phyloP scores from a whole-genome alignment of 2,113 vertebrate genomes.

The Thamnaconus septentrionalis region DNA sequence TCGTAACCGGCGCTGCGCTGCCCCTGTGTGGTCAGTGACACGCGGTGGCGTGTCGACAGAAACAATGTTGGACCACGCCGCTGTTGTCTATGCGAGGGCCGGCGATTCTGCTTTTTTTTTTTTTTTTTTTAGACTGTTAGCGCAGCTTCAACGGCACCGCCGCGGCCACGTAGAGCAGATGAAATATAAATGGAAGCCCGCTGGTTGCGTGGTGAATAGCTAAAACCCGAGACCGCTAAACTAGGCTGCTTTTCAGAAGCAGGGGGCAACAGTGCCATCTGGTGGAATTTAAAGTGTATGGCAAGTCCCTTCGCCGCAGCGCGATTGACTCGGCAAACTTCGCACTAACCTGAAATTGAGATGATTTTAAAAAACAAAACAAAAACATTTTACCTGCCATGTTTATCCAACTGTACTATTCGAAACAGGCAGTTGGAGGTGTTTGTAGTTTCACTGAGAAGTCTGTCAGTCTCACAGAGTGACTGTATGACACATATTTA shows the following conservation, averaged over 20 bases:
- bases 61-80: neutral
- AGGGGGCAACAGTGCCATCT: conserved; percentile 65
- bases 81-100: too few relatives aligned
- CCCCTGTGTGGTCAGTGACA: conserved; percentile 25
- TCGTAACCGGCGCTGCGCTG: conserved; percentile 15
- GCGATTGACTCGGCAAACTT: too few relatives aligned
- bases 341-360: too few relatives aligned
- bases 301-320: neutral
- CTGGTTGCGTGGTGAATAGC: conserved; percentile 15
- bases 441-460: too few relatives aligned
- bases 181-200: conserved; percentile 47
- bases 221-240: conserved; percentile 43
- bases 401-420: too few relatives aligned
- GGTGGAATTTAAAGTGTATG: conserved; percentile 26
- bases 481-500: too few relatives aligned
- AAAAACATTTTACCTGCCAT: too few relatives aligned
- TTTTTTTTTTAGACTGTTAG: conserved; percentile 17
- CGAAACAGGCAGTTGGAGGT: too few relatives aligned
- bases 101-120: neutral
- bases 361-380: too few relatives aligned
- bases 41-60: conserved; percentile 23
- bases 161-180: conserved; percentile 33
- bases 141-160: conserved; percentile 23
- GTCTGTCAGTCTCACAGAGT: too few relatives aligned
- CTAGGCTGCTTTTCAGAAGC: conserved; percentile 15